These are phyloP conservation scores for Apotomis betuletana DNA, from an alignment of 2,888 invertebrate species.

Conservation along the genomic window DNA sequence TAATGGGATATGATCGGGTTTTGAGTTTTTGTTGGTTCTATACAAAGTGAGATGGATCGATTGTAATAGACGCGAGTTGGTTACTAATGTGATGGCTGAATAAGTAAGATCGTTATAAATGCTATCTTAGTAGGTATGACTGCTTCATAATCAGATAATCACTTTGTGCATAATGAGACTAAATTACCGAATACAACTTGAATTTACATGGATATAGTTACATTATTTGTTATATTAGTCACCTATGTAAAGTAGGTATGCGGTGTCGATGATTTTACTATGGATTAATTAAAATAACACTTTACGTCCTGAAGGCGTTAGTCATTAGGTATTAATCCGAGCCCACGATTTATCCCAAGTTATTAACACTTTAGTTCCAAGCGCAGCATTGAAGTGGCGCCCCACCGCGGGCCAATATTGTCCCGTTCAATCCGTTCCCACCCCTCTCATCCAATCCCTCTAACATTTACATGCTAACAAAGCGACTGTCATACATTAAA, in stretches of 20 bases:
- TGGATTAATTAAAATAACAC: not conserved
- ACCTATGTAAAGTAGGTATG: no score
- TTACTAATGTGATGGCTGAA: slow-evolving; percentile 2
- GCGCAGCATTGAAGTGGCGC: slow-evolving; percentile 65
- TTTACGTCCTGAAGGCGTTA: not conserved
- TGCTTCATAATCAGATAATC: no score
- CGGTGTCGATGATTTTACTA: no score
- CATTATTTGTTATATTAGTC: no score
- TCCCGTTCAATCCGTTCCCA: slow-evolving; percentile 64
- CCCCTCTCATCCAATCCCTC: slow-evolving; percentile 67
- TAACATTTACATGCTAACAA: slow-evolving; percentile 78
- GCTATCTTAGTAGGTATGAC: no score
- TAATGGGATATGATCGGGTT: slow-evolving; percentile 63
- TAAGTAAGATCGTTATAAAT: not conserved
- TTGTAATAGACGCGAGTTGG: slow-evolving; percentile 2
- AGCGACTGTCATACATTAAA: slow-evolving; percentile 80
- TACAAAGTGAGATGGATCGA: not conserved
- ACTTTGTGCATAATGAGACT: no score
- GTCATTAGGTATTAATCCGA: not conserved
- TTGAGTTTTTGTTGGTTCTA: slow-evolving; percentile 31
- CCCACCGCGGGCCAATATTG: slow-evolving; percentile 74
- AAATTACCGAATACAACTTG: no score
- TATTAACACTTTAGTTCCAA: slow-evolving; percentile 48
- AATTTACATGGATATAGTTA: no score
- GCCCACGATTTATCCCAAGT: slow-evolving; percentile 12